Evolutionary conservation across 2,113 vertebrate genomes (phyloP).

Genomic region (Colaptes auratus): DNA sequence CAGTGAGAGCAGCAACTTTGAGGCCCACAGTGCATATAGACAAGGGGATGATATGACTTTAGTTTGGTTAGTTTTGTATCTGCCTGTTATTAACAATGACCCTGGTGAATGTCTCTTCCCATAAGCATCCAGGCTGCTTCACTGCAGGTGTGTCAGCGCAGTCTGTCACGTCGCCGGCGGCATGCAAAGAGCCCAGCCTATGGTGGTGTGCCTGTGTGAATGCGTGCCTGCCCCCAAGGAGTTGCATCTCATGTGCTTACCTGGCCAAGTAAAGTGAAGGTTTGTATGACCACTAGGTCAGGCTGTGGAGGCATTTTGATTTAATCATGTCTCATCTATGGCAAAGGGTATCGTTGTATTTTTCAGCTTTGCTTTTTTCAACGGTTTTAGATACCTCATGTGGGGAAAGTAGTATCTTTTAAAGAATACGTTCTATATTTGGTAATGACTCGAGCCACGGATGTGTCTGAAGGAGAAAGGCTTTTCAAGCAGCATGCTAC

Average conservation of each 20-base stretch:
- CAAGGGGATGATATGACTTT: not conserved
- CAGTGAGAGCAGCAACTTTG: not conserved
- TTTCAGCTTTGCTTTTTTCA: conserved; percentile 22
- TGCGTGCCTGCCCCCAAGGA: fast-evolving
- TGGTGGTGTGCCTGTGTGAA: fast-evolving
- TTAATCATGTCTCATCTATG: not conserved
- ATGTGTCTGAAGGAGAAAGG: conserved; percentile 33
- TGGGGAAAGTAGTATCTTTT: conserved; percentile 34
- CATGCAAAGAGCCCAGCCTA: fast-evolving
- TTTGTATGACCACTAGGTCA: not conserved
- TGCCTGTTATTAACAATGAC: not conserved
- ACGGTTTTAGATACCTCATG: conserved; percentile 26
- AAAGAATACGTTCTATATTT: conserved; percentile 53
- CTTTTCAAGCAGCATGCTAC: conserved; percentile 43
- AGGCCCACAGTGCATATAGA: not conserved
- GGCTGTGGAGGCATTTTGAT: not conserved
- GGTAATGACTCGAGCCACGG: not conserved
- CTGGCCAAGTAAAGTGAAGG: not conserved
- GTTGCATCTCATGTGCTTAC: fast-evolving
- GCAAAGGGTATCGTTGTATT: not conserved
- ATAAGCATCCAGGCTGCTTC: not conserved
- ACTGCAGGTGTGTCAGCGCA: fast-evolving
- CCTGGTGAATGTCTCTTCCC: not conserved
- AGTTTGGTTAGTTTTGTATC: not conserved
- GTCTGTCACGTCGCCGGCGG: fast-evolving